Conservation (phyloP, 2,797 vertebrate species). For the Artibeus jamaicensis region DNA sequence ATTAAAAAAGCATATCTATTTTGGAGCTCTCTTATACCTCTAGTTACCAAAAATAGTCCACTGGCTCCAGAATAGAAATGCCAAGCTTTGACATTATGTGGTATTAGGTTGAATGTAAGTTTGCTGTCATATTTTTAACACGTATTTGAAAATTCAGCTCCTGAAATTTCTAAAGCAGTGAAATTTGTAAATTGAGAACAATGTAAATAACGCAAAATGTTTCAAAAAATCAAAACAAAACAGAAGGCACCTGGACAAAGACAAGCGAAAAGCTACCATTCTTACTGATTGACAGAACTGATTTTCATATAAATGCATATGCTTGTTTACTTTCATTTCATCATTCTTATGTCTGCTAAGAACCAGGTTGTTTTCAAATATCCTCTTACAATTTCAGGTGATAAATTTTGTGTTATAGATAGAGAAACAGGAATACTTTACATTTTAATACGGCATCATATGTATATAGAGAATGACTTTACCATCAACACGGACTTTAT, state of each 20-base stretch:
- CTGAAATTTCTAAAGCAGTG: background rate
- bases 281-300: background rate
- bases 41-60: slow-evolving; percentile 2
- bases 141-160: slow-evolving; percentile 22
- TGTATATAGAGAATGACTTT: background rate
- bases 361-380: background rate
- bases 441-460: background rate
- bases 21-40: background rate
- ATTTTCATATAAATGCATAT: background rate
- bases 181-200: slow-evolving; percentile 24
- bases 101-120: background rate
- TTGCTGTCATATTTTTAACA: slow-evolving; percentile 30
- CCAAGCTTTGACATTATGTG: slow-evolving; percentile 8
- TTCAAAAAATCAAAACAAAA: slow-evolving; percentile 25
- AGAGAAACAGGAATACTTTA: background rate
- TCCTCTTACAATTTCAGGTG: background rate
- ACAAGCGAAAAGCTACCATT: background rate
- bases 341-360: background rate
- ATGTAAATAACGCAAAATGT: slow-evolving; percentile 1
- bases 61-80: slow-evolving; percentile 1
- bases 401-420: background rate
- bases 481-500: background rate
- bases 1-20: slow-evolving; percentile 14
- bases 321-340: background rate
- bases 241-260: background rate